phyloP scores from a whole-genome alignment of 2,888 invertebrate species.

The Eristalis arbustorum region DNA sequence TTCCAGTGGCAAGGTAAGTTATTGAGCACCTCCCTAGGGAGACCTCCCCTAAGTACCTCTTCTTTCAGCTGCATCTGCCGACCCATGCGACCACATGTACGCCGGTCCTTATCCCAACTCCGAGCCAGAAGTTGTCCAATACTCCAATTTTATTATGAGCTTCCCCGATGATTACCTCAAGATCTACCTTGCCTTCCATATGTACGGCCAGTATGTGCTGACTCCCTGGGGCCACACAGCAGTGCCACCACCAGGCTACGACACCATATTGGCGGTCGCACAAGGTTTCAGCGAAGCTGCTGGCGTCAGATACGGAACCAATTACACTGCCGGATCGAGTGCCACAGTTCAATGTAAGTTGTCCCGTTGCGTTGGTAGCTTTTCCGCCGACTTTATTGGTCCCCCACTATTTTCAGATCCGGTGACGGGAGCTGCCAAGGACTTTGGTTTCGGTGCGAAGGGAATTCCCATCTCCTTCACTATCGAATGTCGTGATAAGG shows the following conservation, averaged over 20 bases:
- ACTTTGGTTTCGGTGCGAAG: constrained; percentile 81
- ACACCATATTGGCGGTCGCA: constrained; percentile 80
- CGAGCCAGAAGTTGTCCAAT: constrained; percentile 81
- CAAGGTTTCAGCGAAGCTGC: constrained; percentile 82
- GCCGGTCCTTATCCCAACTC: constrained; percentile 82
- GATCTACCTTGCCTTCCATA: constrained; percentile 83
- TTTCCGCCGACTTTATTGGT: constrained; percentile 73
- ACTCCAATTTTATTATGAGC: constrained; percentile 80
- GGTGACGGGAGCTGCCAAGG: constrained; percentile 77
- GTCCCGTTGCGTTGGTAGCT: background rate
- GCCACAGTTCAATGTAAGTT: constrained; percentile 82
- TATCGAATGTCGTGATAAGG: constrained; percentile 84
- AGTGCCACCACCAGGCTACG: constrained; percentile 79
- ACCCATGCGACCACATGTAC: constrained; percentile 78
- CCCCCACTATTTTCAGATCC: constrained; percentile 68
- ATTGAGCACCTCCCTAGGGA: background rate
- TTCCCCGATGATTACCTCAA: constrained; percentile 76
- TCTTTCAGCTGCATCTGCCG: constrained; percentile 80
- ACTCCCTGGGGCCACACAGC: constrained; percentile 82
- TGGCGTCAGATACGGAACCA: constrained; percentile 80
- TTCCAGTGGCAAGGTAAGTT: constrained; percentile 74
- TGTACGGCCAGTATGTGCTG: constrained; percentile 83
- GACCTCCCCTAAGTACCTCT: background rate
- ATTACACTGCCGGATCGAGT: constrained; percentile 81
- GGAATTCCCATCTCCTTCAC: constrained; percentile 80